phyloP scores from a whole-genome alignment of 2,797 vertebrate genomes.

The Hemitrygon akajei region DNA sequence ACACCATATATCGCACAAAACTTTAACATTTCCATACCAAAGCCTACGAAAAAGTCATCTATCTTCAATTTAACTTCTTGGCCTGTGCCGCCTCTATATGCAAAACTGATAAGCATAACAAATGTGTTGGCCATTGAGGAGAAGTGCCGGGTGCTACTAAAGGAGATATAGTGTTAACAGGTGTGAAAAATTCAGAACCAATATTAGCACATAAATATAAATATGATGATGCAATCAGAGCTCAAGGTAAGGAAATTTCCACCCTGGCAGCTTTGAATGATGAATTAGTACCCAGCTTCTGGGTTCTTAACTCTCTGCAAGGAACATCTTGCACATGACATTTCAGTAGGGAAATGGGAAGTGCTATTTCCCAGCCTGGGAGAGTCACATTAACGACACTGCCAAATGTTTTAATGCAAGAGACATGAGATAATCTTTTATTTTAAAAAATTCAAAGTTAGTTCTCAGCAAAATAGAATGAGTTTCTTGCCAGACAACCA shows the following conservation, averaged over 20 bases:
- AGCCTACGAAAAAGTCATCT: neutral
- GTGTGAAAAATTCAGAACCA: neutral
- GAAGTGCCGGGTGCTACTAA: neutral
- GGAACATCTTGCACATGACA: neutral
- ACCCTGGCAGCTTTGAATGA: neutral
- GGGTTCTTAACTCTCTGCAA: neutral
- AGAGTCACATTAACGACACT: neutral
- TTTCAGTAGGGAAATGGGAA: slow-evolving; percentile 5
- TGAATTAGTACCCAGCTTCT: neutral
- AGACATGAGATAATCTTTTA: neutral
- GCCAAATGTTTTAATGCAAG: neutral
- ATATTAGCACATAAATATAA: neutral
- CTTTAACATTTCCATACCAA: neutral
- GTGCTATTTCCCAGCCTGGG: neutral
- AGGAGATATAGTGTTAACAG: neutral
- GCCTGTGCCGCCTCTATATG: neutral
- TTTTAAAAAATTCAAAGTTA: neutral
- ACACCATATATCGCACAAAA: neutral
- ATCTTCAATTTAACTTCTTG: neutral
- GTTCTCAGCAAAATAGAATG: neutral
- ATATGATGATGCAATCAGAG: neutral
- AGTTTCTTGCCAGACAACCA: slow-evolving; percentile 19
- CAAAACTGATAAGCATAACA: neutral
- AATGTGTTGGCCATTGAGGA: neutral
- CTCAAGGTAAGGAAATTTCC: neutral